A percentile compares a stretch with the other conserved stretches of the same genome.
Conservation (phyloP, 2,888 invertebrate genomes). For the Clitarchus hookeri region DNA sequence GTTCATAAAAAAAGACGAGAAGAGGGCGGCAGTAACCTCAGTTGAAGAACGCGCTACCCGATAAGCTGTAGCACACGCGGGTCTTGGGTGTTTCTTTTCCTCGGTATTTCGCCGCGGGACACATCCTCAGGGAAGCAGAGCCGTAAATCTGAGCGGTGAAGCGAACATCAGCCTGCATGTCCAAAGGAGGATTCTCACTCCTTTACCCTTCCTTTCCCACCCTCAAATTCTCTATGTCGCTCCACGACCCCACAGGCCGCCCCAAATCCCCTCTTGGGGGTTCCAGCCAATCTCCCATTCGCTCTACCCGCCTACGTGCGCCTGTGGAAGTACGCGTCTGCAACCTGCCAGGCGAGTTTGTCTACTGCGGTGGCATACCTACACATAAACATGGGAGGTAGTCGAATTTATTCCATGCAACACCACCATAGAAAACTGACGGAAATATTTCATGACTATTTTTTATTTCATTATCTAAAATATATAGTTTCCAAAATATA, state of each 20-base stretch:
- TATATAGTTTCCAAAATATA: too few species aligned
- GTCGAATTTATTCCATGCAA: too few species aligned
- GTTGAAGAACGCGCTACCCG: not conserved
- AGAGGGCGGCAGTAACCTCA: not conserved
- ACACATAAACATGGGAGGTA: too few species aligned
- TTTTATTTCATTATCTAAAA: too few species aligned
- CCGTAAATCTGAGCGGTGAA: slow-evolving; percentile 7
- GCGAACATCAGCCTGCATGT: slow-evolving; percentile 14
- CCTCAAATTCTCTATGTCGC: not conserved
- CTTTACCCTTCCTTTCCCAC: not conserved
- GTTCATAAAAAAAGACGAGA: not conserved
- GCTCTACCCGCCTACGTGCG: not conserved
- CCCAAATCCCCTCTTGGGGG: not conserved
- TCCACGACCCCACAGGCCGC: not conserved
- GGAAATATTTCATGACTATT: too few species aligned
- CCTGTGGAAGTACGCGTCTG: not conserved
- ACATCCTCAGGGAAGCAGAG: not conserved
- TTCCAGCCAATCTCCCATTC: not conserved
- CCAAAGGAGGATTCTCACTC: not conserved
- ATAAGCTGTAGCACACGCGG: not conserved
- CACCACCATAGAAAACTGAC: too few species aligned
- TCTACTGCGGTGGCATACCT: too few species aligned
- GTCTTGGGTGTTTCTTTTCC: not conserved
- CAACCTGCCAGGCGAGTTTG: not conserved
- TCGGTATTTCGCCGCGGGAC: not conserved